Percentiles rank a stretch among this genome's conserved stretches.
phyloP scores from a whole-genome alignment of 2,888 invertebrate genomes.

The Thereva unica region DNA sequence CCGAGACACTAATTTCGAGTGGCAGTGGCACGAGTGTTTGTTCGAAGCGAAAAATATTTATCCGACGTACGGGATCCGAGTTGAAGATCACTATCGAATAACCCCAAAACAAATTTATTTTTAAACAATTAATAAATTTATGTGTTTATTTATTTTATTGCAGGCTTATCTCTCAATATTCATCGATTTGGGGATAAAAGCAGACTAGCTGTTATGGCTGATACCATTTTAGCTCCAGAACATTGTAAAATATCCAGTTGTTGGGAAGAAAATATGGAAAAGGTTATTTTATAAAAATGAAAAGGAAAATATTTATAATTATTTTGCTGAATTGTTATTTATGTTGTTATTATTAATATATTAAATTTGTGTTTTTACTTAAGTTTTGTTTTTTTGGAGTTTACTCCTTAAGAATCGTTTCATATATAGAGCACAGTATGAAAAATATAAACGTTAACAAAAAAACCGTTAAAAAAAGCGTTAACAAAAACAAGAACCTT shows the following conservation, averaged over 20 bases:
- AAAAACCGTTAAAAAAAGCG: no score
- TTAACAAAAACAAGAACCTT: no score
- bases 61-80: no score
- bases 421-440: no score
- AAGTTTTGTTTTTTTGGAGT: constrained; percentile 1
- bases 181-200: constrained; percentile 56
- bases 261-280: constrained; percentile 47
- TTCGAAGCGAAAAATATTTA: no score
- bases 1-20: no score
- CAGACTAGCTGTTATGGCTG: constrained; percentile 55
- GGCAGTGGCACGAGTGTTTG: no score
- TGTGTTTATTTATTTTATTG: constrained; percentile 33
- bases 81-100: no score
- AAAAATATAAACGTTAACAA: no score
- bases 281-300: constrained; percentile 22
- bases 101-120: no score
- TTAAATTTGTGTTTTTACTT: constrained; percentile 24
- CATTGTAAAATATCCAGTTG: constrained; percentile 52
- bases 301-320: neutral
- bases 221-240: constrained; percentile 55
- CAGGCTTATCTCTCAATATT: constrained; percentile 54
- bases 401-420: no score
- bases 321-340: neutral
- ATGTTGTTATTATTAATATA: constrained; percentile 7
- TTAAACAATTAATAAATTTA: neutral